These are phyloP conservation scores for Ephestia elutella DNA, from an alignment of 1,140 invertebrate genomes.

Conservation along the genomic window DNA sequence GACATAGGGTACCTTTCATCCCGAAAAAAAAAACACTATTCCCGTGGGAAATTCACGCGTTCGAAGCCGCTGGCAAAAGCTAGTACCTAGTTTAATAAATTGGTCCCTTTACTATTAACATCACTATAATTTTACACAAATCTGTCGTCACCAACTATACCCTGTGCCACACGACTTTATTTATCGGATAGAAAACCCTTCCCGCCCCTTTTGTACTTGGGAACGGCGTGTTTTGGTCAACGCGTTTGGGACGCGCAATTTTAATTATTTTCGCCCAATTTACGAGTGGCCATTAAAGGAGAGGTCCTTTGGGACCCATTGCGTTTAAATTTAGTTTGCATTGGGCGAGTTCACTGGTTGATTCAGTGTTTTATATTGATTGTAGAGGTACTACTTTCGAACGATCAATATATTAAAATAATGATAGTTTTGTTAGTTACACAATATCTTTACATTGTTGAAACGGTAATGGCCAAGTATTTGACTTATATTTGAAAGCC, in stretches of 20 bases:
- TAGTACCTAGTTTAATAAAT: too few species aligned
- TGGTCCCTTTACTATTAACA: not conserved
- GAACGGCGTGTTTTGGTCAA: slow-evolving; percentile 69
- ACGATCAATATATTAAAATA: too few species aligned
- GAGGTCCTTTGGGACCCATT: slow-evolving; percentile 61
- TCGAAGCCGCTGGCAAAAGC: too few species aligned
- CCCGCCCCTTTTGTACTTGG: slow-evolving; percentile 27
- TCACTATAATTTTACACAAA: slow-evolving; percentile 1
- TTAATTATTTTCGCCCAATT: slow-evolving; percentile 74
- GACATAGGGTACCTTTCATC: too few species aligned
- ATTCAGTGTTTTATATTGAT: too few species aligned
- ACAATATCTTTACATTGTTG: too few species aligned
- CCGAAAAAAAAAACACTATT: too few species aligned
- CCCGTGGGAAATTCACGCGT: too few species aligned
- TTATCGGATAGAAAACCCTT: slow-evolving; percentile 63
- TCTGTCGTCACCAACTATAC: not conserved
- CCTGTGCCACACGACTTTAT: slow-evolving; percentile 35
- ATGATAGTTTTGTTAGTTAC: too few species aligned
- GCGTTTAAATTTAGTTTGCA: slow-evolving; percentile 27
- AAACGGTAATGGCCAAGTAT: too few species aligned
- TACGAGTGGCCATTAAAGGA: slow-evolving; percentile 70
- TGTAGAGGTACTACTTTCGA: too few species aligned
- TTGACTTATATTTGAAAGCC: too few species aligned
- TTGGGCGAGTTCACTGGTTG: slow-evolving; percentile 22
- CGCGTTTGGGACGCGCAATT: slow-evolving; percentile 56